These are phyloP conservation scores for Cephalopterus ornatus DNA, from an alignment of 2,113 vertebrate genomes.

Conservation along the genomic window DNA sequence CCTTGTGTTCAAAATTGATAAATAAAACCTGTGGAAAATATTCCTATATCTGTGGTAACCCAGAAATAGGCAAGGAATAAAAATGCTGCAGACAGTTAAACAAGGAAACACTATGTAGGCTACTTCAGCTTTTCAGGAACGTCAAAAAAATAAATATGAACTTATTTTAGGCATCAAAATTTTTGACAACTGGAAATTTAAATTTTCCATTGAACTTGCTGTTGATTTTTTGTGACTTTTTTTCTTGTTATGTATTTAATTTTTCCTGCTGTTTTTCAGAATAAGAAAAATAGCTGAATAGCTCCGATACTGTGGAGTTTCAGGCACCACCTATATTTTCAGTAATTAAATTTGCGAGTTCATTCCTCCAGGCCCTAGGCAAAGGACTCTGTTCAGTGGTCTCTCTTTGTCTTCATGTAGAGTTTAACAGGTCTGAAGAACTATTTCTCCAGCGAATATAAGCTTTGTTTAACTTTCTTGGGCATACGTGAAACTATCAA, in stretches of 20 bases:
- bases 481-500: not conserved
- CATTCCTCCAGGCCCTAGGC: not conserved
- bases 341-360: not conserved
- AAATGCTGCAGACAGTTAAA: not conserved
- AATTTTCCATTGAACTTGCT: not conserved
- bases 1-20: not conserved
- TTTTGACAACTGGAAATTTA: not conserved
- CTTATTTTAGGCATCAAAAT: not conserved
- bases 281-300: not conserved
- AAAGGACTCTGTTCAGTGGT: not conserved
- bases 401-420: not conserved
- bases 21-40: not conserved
- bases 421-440: slow-evolving; percentile 1
- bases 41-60: not conserved
- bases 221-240: not conserved
- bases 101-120: not conserved
- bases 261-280: not conserved
- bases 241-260: not conserved
- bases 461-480: slow-evolving; percentile 3
- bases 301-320: not conserved
- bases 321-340: not conserved
- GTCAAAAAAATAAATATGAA: not conserved
- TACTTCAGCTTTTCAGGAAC: not conserved
- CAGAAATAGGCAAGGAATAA: not conserved
- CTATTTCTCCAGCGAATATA: not conserved